Evolutionary conservation across 35 echinoderm and acorn worm genomes (phyloP).

Genomic region (Heliocidaris erythrogramma): DNA sequence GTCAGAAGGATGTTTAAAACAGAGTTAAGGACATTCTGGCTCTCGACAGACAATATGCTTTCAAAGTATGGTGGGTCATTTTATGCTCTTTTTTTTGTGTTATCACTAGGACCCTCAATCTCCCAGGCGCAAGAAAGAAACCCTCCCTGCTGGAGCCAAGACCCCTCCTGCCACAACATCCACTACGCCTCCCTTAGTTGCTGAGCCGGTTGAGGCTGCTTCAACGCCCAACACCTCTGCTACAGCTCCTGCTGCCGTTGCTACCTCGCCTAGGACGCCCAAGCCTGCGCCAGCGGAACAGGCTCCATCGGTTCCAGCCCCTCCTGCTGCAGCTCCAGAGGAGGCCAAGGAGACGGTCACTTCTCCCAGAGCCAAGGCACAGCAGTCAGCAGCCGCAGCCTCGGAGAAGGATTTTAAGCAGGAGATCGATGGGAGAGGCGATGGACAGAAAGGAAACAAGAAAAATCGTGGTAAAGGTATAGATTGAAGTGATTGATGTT

Average conservation of each 20-base stretch:
- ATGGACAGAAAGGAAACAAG: constrained; percentile 26
- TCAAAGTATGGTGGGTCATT: too few relatives aligned
- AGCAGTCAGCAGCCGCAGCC: not conserved
- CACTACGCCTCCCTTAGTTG: not conserved
- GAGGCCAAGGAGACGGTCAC: not conserved
- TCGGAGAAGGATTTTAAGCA: not conserved
- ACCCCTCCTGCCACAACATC: constrained; percentile 5
- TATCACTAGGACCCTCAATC: constrained; percentile 22
- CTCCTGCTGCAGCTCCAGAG: not conserved
- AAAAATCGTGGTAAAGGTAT: constrained; percentile 59
- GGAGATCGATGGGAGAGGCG: not conserved
- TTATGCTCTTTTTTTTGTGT: not conserved
- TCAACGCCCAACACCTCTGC: not conserved
- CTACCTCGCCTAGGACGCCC: not conserved
- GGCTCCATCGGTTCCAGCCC: not conserved
- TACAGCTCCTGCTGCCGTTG: not conserved
- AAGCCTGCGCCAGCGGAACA: not conserved
- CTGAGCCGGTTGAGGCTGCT: not conserved
- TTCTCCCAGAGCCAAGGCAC: not conserved
- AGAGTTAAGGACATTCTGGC: too few relatives aligned
- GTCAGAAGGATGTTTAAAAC: too few relatives aligned
- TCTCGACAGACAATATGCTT: too few relatives aligned
- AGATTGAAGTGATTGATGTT: constrained; percentile 4
- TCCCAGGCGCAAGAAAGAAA: constrained; percentile 49
- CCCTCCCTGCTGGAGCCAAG: not conserved